Evolutionary conservation across 2,113 vertebrate genomes (phyloP).

Genomic region (Anseranas semipalmata): DNA sequence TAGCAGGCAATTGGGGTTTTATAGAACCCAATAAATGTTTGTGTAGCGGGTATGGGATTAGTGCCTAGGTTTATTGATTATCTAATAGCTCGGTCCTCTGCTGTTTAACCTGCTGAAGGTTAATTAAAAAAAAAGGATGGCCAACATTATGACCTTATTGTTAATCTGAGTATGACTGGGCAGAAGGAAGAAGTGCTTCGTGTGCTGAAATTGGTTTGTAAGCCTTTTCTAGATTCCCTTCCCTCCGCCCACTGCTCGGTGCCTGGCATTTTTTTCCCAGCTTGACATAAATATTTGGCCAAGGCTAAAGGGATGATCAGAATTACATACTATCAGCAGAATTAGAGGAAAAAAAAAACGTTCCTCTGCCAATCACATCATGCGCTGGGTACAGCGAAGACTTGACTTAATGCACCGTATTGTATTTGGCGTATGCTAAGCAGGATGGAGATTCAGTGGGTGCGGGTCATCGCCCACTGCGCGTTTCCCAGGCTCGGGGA

Average conservation of each 20-base stretch:
- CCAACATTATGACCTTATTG: neutral
- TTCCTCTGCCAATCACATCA: conserved; percentile 27
- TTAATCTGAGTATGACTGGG: conserved; percentile 13
- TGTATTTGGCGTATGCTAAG: conserved; percentile 38
- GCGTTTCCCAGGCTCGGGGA: conserved; percentile 66
- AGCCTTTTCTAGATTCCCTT: conserved; percentile 29
- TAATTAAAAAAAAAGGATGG: conserved; percentile 25
- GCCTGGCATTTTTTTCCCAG: conserved; percentile 58
- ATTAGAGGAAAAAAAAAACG: neutral
- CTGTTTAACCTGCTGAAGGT: conserved; percentile 10
- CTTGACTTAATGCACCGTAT: conserved; percentile 38
- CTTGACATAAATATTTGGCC: conserved; percentile 63
- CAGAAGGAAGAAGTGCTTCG: conserved; percentile 13
- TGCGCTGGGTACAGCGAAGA: neutral
- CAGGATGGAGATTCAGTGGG: conserved; percentile 62
- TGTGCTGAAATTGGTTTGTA: neutral
- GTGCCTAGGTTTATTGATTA: neutral
- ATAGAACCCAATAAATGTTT: neutral
- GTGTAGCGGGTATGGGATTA: neutral
- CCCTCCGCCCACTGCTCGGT: neutral
- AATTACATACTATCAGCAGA: conserved; percentile 45
- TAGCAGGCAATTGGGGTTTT: neutral
- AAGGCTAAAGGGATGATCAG: conserved; percentile 51
- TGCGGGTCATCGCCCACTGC: conserved; percentile 69
- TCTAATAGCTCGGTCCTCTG: neutral